Evolutionary conservation across 2,888 invertebrate genomes (phyloP).

Genomic region (Ochropleura leucogaster): DNA sequence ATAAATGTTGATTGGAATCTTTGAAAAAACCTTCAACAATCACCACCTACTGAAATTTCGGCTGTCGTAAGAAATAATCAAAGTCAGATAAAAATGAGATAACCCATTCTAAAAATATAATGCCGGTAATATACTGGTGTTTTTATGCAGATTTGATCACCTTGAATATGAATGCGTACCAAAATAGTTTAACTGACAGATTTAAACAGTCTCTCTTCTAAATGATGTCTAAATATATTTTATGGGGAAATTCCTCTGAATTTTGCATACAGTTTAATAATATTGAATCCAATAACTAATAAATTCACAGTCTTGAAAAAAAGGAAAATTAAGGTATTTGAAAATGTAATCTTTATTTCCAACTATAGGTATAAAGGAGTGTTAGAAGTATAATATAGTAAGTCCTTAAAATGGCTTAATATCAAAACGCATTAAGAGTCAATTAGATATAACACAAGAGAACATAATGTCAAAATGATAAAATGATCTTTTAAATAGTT

Average conservation of each 20-base stretch:
- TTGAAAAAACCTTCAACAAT: conserved; percentile 1
- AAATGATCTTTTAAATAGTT: too few species aligned
- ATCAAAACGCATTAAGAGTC: too few species aligned
- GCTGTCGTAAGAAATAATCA: conserved; percentile 7
- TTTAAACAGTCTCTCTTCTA: conserved; percentile 31
- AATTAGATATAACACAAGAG: too few species aligned
- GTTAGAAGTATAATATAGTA: too few species aligned
- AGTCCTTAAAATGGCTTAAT: too few species aligned
- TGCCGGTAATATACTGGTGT: conserved; percentile 15
- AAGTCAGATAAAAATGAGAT: conserved; percentile 25
- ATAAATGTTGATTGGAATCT: conserved; percentile 8
- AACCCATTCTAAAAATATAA: conserved; percentile 20
- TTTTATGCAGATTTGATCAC: conserved; percentile 21
- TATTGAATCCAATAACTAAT: background rate
- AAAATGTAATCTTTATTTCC: too few species aligned
- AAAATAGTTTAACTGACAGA: conserved; percentile 48
- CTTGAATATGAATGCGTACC: conserved; percentile 25
- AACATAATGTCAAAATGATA: too few species aligned
- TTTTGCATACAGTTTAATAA: background rate
- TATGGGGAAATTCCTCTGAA: background rate
- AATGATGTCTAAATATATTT: conserved; percentile 14
- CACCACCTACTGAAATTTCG: conserved; percentile 2
- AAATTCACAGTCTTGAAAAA: background rate
- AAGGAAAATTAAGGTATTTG: too few species aligned
- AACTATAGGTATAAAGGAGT: too few species aligned